These are phyloP conservation scores for Gortyna flavago DNA, from an alignment of 2,888 invertebrate genomes.

Conservation along the genomic window DNA sequence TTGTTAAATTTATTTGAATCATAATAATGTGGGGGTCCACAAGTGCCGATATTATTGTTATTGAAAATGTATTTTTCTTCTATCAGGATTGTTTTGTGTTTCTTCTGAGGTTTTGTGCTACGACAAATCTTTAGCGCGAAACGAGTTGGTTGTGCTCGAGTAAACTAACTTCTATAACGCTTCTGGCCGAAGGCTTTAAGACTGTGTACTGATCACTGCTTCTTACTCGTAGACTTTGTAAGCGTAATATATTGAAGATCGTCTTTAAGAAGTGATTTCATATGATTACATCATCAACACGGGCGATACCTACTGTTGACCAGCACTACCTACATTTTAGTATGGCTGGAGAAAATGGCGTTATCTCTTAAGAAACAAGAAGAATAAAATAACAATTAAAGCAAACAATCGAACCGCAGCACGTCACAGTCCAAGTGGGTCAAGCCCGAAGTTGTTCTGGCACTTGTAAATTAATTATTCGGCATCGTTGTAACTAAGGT, in stretches of 20 bases:
- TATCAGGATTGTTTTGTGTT: neutral
- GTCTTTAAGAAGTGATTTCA: too few species aligned
- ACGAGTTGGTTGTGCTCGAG: neutral
- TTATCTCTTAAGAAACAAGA: neutral
- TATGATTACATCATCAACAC: neutral
- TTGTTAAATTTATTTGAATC: constrained; percentile 70
- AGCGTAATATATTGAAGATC: neutral
- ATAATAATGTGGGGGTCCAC: constrained; percentile 59
- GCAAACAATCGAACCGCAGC: constrained; percentile 57
- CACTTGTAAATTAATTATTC: constrained; percentile 84
- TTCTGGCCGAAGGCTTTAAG: neutral
- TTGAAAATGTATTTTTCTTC: constrained; percentile 48
- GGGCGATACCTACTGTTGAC: neutral
- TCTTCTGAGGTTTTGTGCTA: neutral
- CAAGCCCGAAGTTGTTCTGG: constrained; percentile 72
- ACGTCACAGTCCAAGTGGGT: constrained; percentile 70
- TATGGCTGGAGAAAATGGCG: neutral
- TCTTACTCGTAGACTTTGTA: neutral
- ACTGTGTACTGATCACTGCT: neutral
- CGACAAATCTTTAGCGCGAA: too few species aligned
- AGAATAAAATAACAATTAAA: constrained; percentile 47
- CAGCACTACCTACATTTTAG: neutral
- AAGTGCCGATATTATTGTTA: constrained; percentile 47
- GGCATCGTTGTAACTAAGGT: constrained; percentile 79
- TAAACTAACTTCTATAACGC: neutral